phyloP scores from a whole-genome alignment of 2,113 vertebrate genomes.

The Lepisosteus oculatus region DNA sequence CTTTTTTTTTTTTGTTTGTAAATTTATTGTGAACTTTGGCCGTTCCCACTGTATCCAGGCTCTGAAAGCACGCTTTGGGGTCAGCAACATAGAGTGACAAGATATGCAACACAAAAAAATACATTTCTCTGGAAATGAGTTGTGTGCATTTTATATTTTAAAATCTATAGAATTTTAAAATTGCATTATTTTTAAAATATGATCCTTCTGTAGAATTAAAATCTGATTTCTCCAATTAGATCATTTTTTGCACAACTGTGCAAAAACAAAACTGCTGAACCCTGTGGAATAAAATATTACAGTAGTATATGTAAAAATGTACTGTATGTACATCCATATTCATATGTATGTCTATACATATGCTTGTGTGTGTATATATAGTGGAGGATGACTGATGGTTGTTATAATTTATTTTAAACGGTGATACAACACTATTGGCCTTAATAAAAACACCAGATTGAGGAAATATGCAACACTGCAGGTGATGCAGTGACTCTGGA shows the following conservation, averaged over 20 bases:
- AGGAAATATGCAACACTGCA: conserved; percentile 59
- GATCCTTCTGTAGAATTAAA: background rate
- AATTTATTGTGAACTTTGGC: background rate
- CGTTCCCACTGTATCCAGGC: background rate
- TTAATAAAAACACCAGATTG: conserved; percentile 54
- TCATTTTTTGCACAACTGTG: background rate
- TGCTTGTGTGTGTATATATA: conserved; percentile 3
- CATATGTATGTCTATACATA: conserved; percentile 2
- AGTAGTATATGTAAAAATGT: background rate
- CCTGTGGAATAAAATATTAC: background rate
- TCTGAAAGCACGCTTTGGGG: background rate
- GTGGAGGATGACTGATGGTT: conserved; percentile 15
- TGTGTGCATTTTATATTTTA: conserved; percentile 12
- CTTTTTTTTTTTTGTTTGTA: background rate
- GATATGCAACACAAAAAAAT: conserved; percentile 14
- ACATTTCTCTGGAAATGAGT: background rate
- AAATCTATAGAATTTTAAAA: conserved; percentile 9
- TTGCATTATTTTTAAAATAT: background rate
- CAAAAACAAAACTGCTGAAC: conserved; percentile 2
- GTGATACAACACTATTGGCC: conserved; percentile 48
- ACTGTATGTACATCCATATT: conserved; percentile 24
- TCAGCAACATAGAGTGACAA: background rate
- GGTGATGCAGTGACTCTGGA: conserved; percentile 54
- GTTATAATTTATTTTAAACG: conserved; percentile 38
- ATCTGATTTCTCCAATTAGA: background rate